Evolutionary conservation across 2,797 vertebrate genomes (phyloP).

Genomic region (Gallinago nigripennis): DNA sequence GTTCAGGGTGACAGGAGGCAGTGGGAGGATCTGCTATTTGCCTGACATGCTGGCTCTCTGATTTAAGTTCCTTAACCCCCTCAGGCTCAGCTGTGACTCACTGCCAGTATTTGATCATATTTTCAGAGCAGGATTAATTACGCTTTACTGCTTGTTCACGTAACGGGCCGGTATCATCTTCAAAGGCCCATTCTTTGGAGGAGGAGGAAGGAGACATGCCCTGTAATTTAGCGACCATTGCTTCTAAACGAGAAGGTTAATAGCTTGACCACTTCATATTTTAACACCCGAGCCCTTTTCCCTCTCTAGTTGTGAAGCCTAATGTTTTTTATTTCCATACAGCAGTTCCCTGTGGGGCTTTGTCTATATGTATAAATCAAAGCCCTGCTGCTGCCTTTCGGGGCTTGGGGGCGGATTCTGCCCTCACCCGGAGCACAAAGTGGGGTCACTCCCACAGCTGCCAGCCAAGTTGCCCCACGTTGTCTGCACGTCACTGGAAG

Average conservation of each 20-base stretch:
- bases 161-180: constrained; percentile 31
- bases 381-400: neutral
- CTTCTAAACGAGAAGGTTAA: constrained; percentile 57
- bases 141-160: neutral
- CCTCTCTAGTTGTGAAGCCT: neutral
- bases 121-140: constrained; percentile 59
- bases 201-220: constrained; percentile 5
- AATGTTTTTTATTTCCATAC: constrained; percentile 6
- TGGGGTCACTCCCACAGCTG: neutral
- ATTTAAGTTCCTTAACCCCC: neutral
- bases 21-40: constrained; percentile 22
- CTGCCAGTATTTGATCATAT: constrained; percentile 23
- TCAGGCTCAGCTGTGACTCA: constrained; percentile 29
- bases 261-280: constrained; percentile 55
- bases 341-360: neutral
- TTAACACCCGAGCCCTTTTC: neutral
- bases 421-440: neutral
- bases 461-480: neutral
- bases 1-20: neutral
- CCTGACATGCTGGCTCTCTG: neutral
- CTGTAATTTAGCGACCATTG: constrained; percentile 54
- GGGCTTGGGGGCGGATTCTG: neutral
- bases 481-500: neutral
- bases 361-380: constrained; percentile 11
- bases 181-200: constrained; percentile 34